A percentile compares a stretch with the other conserved stretches of the same genome.
Conservation (phyloP, 2,797 vertebrate species). For the Iguana delicatissima region DNA sequence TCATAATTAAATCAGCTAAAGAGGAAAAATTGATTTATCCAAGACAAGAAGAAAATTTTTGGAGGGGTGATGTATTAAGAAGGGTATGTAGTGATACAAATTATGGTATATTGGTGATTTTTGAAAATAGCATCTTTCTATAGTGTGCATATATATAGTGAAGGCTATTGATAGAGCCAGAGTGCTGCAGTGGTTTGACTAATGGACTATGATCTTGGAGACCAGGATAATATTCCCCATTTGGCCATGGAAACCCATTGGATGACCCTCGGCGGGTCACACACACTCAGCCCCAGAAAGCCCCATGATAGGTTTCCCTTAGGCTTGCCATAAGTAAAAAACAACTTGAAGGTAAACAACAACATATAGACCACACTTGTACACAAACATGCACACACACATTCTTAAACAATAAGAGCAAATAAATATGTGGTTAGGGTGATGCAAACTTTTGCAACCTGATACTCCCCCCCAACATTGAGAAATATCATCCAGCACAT, state of each 20-base stretch:
- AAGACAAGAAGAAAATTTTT: not conserved
- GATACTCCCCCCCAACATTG: not conserved
- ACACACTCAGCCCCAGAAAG: too few species aligned
- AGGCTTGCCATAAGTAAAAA: too few species aligned
- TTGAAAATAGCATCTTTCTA: slow-evolving; percentile 24
- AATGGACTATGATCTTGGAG: not conserved
- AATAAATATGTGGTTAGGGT: slow-evolving; percentile 22
- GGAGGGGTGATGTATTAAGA: slow-evolving; percentile 49
- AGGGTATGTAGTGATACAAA: slow-evolving; percentile 47
- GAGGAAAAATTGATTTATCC: not conserved
- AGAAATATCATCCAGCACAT: too few species aligned
- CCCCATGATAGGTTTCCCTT: too few species aligned
- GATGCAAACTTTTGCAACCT: not conserved
- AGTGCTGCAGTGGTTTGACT: too few species aligned
- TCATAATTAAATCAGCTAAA: slow-evolving; percentile 39
- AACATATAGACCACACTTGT: not conserved
- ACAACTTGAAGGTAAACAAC: too few species aligned
- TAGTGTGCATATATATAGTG: not conserved
- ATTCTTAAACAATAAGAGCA: slow-evolving; percentile 37
- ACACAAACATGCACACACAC: slow-evolving; percentile 14
- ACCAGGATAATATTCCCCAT: too few species aligned
- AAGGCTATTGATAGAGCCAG: too few species aligned
- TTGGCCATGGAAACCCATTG: too few species aligned
- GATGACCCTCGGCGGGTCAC: too few species aligned
- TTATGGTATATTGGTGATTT: slow-evolving; percentile 41